Conservation (phyloP, 2,888 invertebrate genomes). For the Catocala fraxini region DNA sequence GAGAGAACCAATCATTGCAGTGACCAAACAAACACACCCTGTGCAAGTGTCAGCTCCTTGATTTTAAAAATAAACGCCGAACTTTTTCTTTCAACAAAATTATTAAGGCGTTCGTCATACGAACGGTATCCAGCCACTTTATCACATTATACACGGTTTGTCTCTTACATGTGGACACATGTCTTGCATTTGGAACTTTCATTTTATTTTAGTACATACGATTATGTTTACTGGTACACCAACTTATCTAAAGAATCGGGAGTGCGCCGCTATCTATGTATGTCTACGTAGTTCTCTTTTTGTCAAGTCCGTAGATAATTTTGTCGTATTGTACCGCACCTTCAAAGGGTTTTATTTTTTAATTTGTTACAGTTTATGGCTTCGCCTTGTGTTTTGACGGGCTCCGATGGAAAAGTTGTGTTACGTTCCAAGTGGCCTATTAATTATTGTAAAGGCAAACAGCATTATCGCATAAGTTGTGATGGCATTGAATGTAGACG, state of each 20-base stretch:
- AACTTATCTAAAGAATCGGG: background rate
- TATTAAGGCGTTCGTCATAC: conserved; percentile 52
- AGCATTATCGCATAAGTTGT: conserved; percentile 50
- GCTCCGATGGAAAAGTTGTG: conserved; percentile 62
- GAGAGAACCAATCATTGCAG: conserved; percentile 46
- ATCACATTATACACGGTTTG: conserved; percentile 81
- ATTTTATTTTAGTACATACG: conserved; percentile 75
- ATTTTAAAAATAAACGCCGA: conserved; percentile 52
- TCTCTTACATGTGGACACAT: conserved; percentile 82
- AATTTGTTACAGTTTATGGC: conserved; percentile 84
- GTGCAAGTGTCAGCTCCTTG: conserved; percentile 41
- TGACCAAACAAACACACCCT: conserved; percentile 44
- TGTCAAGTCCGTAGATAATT: background rate
- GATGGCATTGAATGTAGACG: conserved; percentile 37
- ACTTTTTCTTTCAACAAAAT: conserved; percentile 56
- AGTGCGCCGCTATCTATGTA: background rate
- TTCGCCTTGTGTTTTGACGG: conserved; percentile 71
- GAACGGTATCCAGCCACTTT: conserved; percentile 60
- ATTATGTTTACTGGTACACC: conserved; percentile 71
- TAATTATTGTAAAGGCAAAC: conserved; percentile 49
- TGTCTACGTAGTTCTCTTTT: background rate
- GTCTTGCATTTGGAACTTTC: conserved; percentile 75
- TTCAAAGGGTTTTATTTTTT: conserved; percentile 78
- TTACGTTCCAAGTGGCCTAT: conserved; percentile 52
- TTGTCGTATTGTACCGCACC: conserved; percentile 61